A percentile compares a stretch with the other conserved stretches of the same genome.
Evolutionary conservation across 2,113 vertebrate genomes (phyloP).

Genomic region (Macheiramphus alcinus): DNA sequence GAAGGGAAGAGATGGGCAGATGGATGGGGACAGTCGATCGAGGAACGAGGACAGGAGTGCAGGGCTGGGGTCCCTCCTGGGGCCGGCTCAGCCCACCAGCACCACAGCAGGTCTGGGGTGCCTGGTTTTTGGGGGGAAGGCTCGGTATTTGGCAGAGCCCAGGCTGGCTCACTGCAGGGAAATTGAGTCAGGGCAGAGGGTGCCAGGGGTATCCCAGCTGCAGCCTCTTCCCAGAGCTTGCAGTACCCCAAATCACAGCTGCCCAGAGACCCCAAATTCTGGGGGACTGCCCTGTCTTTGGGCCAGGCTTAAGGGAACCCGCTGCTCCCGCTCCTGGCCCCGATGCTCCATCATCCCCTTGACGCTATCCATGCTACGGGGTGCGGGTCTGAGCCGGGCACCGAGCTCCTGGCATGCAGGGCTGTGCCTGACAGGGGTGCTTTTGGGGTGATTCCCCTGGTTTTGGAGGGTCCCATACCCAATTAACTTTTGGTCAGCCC

Average conservation of each 20-base stretch:
- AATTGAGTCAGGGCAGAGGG: not conserved
- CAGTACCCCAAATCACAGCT: not conserved
- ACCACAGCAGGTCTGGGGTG: not conserved
- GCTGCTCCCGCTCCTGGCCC: not conserved
- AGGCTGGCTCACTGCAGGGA: not conserved
- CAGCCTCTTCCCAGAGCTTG: not conserved
- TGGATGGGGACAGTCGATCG: not conserved
- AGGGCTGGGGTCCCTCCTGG: not conserved
- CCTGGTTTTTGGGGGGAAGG: not conserved
- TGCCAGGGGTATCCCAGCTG: not conserved
- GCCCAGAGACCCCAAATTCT: not conserved
- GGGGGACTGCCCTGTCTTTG: not conserved
- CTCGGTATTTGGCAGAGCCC: not conserved
- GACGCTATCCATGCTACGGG: accelerated
- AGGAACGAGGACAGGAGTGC: not conserved
- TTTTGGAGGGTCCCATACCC: not conserved
- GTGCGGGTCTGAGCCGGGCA: not conserved
- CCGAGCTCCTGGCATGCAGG: not conserved
- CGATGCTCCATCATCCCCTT: not conserved
- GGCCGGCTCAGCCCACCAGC: not conserved
- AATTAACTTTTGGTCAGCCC: not conserved
- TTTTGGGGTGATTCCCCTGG: not conserved
- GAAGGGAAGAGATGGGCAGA: not conserved
- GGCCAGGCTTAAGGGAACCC: not conserved
- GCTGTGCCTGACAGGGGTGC: not conserved